phyloP scores from a whole-genome alignment of 2,113 vertebrate genomes.

The Callionymus lyra region DNA sequence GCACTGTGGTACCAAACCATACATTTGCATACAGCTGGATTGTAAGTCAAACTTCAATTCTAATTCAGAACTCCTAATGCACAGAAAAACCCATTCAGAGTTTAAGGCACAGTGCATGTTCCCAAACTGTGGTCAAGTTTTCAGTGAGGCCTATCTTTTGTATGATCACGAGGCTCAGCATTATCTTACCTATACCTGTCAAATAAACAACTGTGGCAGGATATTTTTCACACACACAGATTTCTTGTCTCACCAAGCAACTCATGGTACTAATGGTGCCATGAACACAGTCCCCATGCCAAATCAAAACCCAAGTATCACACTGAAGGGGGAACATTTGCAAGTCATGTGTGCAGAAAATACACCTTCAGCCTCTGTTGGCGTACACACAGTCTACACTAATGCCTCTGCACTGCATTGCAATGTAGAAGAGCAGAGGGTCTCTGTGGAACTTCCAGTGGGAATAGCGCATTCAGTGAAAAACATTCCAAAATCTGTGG shows the following conservation, averaged over 20 bases:
- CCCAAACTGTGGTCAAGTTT: constrained; percentile 90
- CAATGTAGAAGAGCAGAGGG: constrained; percentile 26
- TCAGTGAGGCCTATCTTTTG: constrained; percentile 90
- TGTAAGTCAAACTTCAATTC: constrained; percentile 93
- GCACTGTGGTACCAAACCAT: constrained; percentile 93
- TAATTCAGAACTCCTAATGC: constrained; percentile 87
- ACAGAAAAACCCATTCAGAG: constrained; percentile 84
- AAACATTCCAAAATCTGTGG: constrained; percentile 49
- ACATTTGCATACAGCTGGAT: constrained; percentile 96
- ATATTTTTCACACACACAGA: constrained; percentile 85
- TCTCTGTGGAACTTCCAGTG: constrained; percentile 27
- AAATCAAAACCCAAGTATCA: constrained; percentile 17
- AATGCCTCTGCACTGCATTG: constrained; percentile 13
- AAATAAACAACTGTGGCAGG: constrained; percentile 80
- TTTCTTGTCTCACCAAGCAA: constrained; percentile 79
- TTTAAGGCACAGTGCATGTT: constrained; percentile 97
- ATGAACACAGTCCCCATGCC: constrained; percentile 15
- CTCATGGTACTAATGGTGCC: constrained; percentile 61
- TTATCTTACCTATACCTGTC: constrained; percentile 94
- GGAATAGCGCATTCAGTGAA: constrained; percentile 60
- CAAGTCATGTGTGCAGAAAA: constrained; percentile 12
- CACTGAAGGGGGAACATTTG: constrained; percentile 20
- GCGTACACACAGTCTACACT: constrained; percentile 27
- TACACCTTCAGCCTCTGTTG: constrained; percentile 6
- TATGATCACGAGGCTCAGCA: constrained; percentile 99